Percentiles rank a stretch among this genome's conserved stretches.
Evolutionary conservation across 2,113 vertebrate genomes (phyloP).

Genomic region (Lontra canadensis): DNA sequence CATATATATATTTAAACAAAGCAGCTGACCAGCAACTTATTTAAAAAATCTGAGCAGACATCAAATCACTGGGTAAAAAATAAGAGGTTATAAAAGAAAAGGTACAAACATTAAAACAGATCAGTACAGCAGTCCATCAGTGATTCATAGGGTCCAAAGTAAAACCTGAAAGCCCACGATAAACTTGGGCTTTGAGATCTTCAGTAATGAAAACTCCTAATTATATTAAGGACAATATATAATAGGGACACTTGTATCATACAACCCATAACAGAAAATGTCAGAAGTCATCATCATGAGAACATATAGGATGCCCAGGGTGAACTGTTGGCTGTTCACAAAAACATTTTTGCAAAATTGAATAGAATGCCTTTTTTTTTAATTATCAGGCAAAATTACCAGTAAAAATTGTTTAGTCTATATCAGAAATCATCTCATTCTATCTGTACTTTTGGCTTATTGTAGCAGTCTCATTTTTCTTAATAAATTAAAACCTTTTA

Average conservation of each 20-base stretch:
- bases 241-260: neutral
- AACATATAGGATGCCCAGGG: neutral
- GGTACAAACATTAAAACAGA: conserved; percentile 37
- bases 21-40: neutral
- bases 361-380: neutral
- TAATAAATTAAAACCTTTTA: conserved; percentile 24
- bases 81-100: conserved; percentile 43
- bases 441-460: neutral
- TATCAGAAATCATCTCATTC: conserved; percentile 1
- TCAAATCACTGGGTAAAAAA: conserved; percentile 16
- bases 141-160: neutral
- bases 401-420: conserved; percentile 22
- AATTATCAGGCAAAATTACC: conserved; percentile 1
- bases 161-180: neutral
- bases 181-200: conserved; percentile 27
- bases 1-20: conserved; percentile 46
- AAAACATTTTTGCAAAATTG: conserved; percentile 2
- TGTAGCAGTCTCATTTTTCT: neutral
- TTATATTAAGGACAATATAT: neutral
- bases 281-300: neutral
- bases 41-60: conserved; percentile 52
- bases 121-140: neutral
- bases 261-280: neutral
- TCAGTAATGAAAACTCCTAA: conserved; percentile 1
- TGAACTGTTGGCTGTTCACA: neutral